Conservation (phyloP, 2,113 vertebrate genomes). For the Calonectris borealis region DNA sequence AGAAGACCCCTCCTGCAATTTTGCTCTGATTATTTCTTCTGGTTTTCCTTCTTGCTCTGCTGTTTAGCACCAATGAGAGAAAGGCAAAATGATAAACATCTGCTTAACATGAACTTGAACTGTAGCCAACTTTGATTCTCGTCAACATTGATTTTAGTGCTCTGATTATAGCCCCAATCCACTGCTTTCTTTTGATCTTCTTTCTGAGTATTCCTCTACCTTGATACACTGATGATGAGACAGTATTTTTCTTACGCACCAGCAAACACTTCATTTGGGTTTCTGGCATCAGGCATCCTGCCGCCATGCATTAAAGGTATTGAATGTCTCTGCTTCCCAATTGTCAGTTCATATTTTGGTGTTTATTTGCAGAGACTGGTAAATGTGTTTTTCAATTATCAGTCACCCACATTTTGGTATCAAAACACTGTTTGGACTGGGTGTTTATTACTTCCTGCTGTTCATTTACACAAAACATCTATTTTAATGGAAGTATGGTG, state of each 20-base stretch:
- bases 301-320: not conserved
- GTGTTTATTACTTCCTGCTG: constrained; percentile 30
- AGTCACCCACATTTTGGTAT: not conserved
- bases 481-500: not conserved
- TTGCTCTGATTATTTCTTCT: not conserved
- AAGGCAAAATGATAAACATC: constrained; percentile 39
- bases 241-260: constrained; percentile 10
- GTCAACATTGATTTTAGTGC: constrained; percentile 22
- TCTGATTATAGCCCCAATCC: constrained; percentile 7
- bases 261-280: constrained; percentile 14
- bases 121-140: constrained; percentile 22
- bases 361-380: constrained; percentile 18
- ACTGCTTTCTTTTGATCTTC: constrained; percentile 49
- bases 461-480: not conserved
- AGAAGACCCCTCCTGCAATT: not conserved
- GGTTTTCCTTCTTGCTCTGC: not conserved
- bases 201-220: constrained; percentile 25
- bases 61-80: not conserved
- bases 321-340: not conserved
- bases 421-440: not conserved
- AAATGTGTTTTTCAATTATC: not conserved
- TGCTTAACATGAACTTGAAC: constrained; percentile 30
- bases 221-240: constrained; percentile 13
- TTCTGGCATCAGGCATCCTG: constrained; percentile 13
- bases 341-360: constrained; percentile 44